phyloP scores from a whole-genome alignment of 92 coral and sea anemone genomes.

The Paramuricea clavata region DNA sequence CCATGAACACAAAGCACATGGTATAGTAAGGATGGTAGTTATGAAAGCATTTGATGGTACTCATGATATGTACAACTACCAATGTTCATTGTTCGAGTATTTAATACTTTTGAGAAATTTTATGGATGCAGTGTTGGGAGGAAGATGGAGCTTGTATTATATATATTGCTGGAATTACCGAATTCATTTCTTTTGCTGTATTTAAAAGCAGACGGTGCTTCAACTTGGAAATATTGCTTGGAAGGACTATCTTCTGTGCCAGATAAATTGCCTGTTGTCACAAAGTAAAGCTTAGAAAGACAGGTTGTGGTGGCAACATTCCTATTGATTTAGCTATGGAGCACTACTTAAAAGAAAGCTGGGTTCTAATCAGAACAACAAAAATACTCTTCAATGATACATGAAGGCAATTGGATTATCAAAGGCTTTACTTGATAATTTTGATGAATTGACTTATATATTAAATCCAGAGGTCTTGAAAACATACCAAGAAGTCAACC shows the following conservation, averaged over 20 bases:
- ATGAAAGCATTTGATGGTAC: background rate
- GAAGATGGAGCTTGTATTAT: constrained; percentile 16
- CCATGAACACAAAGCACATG: constrained; percentile 40
- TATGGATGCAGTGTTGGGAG: background rate
- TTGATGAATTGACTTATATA: constrained; percentile 39
- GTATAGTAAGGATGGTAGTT: background rate
- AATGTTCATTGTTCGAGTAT: constrained; percentile 1
- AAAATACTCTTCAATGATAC: constrained; percentile 21
- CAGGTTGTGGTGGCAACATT: constrained; percentile 36
- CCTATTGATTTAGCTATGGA: constrained; percentile 54
- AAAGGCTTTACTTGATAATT: constrained; percentile 42
- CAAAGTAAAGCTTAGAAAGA: constrained; percentile 21
- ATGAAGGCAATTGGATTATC: constrained; percentile 5
- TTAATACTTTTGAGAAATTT: background rate
- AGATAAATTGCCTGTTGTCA: background rate
- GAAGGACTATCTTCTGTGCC: constrained; percentile 10
- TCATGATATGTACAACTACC: constrained; percentile 32
- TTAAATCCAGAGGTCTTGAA: constrained; percentile 54
- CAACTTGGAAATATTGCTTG: constrained; percentile 6
- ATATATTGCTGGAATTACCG: constrained; percentile 11
- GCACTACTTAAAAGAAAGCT: constrained; percentile 54
- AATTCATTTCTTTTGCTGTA: background rate
- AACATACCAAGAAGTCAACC: constrained; percentile 47
- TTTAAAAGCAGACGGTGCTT: constrained; percentile 1
- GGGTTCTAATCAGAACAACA: constrained; percentile 23